Evolutionary conservation across 2,888 invertebrate species (phyloP), one percentile per base, ranked within the genome.

Genomic region (Phlogophora meticulosa): DNA sequence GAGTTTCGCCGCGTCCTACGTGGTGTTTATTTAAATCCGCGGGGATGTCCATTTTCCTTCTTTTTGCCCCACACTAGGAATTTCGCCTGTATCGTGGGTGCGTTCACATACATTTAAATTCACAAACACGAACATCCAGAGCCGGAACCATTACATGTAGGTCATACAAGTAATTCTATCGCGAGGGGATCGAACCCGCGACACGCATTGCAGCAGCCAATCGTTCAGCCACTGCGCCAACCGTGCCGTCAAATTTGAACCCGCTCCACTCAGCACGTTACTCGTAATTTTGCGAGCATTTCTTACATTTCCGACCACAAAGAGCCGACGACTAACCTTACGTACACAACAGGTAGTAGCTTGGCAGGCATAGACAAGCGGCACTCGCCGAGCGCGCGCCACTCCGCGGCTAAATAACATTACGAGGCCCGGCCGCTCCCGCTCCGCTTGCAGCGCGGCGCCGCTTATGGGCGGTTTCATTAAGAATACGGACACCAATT

Each of bases 401-500:
- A 53, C 46, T 62, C 46, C 22, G 46, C 20, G 51, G 49, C 34
- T 60, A 51, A 62, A 74, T 64, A 59, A 59, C 45, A 73, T 78
- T 67, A 67, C 45, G 24, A 67, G 42, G 5, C n/a, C 20, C 22
- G n/a, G 17, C 32, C 34, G 36, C 53, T 42, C 20, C 28, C 17
- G 34, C 61, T 17, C 49, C 46, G 32, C 17, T 34, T 53, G 15
- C 58, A 10, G 52, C 38, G 34, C 20, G 7, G 15, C 59, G n/a
- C 4, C 15, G 7, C 22, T 20, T 20, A 10, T 4, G 9, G 48
- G 57, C 55, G 24, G 46, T 77, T 77, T 77, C 58, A 77, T 73
- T 76, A 78, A 68, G 67, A 76, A 67, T 43, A 71, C 60, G 36
- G 67, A 65, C 65, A 58, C 56, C 52, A 49, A 56, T 73, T 73